These are phyloP conservation scores for Alauda arvensis DNA, from an alignment of 2,797 vertebrate species.

Conservation along the genomic window DNA sequence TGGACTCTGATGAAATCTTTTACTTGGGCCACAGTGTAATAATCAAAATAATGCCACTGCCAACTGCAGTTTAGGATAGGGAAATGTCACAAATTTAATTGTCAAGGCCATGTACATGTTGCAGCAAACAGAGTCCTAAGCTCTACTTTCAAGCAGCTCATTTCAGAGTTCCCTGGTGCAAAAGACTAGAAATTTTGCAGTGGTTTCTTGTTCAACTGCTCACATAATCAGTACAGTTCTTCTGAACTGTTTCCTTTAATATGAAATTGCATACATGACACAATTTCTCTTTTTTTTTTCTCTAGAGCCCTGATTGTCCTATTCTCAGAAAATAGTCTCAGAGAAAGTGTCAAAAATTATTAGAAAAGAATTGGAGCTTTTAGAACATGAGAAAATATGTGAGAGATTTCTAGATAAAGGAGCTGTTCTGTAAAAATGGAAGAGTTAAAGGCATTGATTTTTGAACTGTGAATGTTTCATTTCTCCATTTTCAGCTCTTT, in stretches of 20 bases:
- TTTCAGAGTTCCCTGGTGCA: not conserved
- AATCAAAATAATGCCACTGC: not conserved
- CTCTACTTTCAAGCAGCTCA: not conserved
- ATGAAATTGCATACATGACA: not conserved
- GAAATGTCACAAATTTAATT: not conserved
- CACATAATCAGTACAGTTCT: not conserved
- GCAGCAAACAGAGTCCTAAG: not conserved
- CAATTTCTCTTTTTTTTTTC: not conserved
- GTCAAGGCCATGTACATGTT: not conserved
- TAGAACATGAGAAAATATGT: not conserved
- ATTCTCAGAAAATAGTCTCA: not conserved
- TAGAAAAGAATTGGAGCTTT: not conserved
- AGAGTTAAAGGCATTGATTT: not conserved
- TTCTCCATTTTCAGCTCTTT: not conserved
- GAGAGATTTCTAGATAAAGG: not conserved
- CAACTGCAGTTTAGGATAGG: not conserved
- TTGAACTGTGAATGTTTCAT: not conserved
- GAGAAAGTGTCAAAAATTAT: not conserved
- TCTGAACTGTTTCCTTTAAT: not conserved
- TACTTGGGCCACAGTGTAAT: not conserved
- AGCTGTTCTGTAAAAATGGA: not conserved
- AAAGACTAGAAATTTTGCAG: not conserved
- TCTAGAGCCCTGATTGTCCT: not conserved
- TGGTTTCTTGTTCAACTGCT: not conserved
- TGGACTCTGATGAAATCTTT: not conserved